A percentile compares a stretch with the other conserved stretches of the same genome.
Evolutionary conservation across 1,140 invertebrate genomes (phyloP).

Genomic region (Heliconius hewitsoni): DNA sequence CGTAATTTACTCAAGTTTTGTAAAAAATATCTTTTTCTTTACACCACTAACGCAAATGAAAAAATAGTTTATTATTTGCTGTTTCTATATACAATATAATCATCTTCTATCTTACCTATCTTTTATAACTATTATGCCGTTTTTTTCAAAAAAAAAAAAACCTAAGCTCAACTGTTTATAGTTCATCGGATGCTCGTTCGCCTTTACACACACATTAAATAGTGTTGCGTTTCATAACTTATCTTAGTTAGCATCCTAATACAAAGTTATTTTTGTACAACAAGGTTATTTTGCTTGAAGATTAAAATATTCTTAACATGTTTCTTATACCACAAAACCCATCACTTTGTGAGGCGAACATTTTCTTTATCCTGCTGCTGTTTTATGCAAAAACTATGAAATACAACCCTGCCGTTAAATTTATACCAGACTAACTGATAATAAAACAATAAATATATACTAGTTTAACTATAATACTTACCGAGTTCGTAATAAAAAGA

Average conservation of each 20-base stretch:
- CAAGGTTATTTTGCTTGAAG: constrained; percentile 6
- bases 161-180: constrained; percentile 11
- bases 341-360: not conserved
- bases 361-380: not conserved
- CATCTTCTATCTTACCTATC: not conserved
- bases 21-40: too few species aligned
- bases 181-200: constrained; percentile 22
- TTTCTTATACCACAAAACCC: not conserved
- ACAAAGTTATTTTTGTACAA: not conserved
- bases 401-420: not conserved
- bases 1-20: too few species aligned
- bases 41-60: not conserved
- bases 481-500: not conserved
- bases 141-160: not conserved
- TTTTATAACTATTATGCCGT: not conserved
- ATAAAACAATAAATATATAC: not conserved
- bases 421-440: not conserved
- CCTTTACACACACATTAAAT: constrained; percentile 14
- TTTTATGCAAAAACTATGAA: not conserved
- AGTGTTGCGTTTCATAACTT: constrained; percentile 23
- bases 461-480: not conserved
- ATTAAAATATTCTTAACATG: constrained; percentile 11
- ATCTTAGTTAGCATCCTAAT: constrained; percentile 17
- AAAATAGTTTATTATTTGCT: not conserved
- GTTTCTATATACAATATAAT: not conserved